These are phyloP conservation scores for Oxyteleia sp. DNA, from an alignment of 2,888 invertebrate genomes.

Conservation along the genomic window DNA sequence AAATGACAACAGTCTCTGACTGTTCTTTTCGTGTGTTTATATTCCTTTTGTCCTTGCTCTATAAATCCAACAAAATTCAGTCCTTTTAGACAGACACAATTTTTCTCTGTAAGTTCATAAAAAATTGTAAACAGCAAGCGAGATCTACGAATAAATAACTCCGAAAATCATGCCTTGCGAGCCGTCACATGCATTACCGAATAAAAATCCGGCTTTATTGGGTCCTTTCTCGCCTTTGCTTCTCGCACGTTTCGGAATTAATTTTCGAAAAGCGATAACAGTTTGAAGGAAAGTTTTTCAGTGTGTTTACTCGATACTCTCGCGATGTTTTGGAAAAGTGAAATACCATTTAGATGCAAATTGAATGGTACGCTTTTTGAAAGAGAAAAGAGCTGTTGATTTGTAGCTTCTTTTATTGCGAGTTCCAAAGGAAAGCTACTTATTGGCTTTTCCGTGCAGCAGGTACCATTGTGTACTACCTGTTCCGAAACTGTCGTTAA, in stretches of 20 bases:
- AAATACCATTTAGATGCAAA: constrained; percentile 32
- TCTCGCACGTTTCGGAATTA: constrained; percentile 7
- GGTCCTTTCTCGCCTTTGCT: constrained; percentile 15
- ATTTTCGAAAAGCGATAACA: constrained; percentile 40
- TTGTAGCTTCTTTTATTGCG: constrained; percentile 33
- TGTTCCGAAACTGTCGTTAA: constrained; percentile 51
- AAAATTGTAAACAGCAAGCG: background rate
- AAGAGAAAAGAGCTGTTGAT: constrained; percentile 41
- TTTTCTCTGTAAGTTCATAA: too few species aligned
- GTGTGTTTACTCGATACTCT: too few species aligned
- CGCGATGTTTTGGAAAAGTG: constrained; percentile 15
- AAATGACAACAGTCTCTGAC: too few species aligned
- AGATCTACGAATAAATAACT: constrained; percentile 18
- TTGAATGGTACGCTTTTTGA: constrained; percentile 39
- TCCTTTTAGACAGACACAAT: too few species aligned
- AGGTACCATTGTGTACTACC: constrained; percentile 53
- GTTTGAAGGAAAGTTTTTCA: constrained; percentile 37
- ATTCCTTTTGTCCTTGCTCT: too few species aligned
- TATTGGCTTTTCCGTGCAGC: constrained; percentile 41
- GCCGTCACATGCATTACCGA: constrained; percentile 27
- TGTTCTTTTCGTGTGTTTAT: too few species aligned
- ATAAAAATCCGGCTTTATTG: constrained; percentile 40
- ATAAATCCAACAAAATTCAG: too few species aligned
- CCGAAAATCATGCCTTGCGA: constrained; percentile 1
- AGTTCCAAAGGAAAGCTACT: constrained; percentile 31